Evolutionary conservation across 1,140 invertebrate genomes (phyloP), one percentile per base, ranked within the genome.

Genomic region (Drosophila baimaii): DNA sequence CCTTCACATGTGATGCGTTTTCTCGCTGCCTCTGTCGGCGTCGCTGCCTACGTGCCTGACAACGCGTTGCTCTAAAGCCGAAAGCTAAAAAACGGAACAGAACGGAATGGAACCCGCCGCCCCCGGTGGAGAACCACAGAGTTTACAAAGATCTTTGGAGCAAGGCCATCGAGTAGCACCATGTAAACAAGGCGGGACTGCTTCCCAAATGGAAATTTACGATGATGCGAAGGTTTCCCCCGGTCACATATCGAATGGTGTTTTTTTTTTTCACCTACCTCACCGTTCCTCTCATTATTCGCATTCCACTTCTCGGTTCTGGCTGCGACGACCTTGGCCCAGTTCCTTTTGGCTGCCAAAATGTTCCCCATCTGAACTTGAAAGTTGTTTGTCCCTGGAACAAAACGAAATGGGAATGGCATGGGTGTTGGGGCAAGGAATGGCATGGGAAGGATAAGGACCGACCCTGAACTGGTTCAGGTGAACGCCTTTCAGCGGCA

Each of bases 391-490:
- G 79, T 80, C 76, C 81, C 29, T 84, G 80, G 66, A 27, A 13
- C 23, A 57, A 65, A 44, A 44, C 71, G 70, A 44, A 78, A 25
- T 70, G 51, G 44, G n/a, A n/a, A 31, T 51, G 17, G 10, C 17
- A 43, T 44, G 10, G 25, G 25, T 23, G 13, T 5, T 29, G 58
- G 15, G 62, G 51, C 21, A 62, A 29, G 62, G 29, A 58, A 19
- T 41, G 52, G 37, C n/a, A 23, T 10, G 19, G 33, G 17, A 44
- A 65, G 65, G 62, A 69, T 69, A 69, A 29, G 35, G 47, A 71
- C 49, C 66, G 81, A 63, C 81, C 84, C 84, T 88, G 83, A 89
- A 88, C 83, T 77, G 83, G 84, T 88, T 83, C 76, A 77, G 79
- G 69, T 72, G 71, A 70, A 65, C 49, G 62, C 79, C 41, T 49